Evolutionary conservation across 2,797 vertebrate genomes (phyloP), one percentile per base, ranked within the genome.

Genomic region (Esox masquinongy): DNA sequence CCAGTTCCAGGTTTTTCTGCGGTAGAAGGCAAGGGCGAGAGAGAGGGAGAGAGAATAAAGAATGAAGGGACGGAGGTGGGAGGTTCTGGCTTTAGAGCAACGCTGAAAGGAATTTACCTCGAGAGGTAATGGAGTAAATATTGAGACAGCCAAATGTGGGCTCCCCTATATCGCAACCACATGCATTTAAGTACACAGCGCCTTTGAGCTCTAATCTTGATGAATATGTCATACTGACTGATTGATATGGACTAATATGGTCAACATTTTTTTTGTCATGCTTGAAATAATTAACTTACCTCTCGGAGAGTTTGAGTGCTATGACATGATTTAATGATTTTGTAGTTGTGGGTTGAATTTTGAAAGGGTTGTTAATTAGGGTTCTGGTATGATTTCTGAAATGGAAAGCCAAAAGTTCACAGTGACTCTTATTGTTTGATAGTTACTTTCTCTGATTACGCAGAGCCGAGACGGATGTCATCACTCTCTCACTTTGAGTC

Each of bases 401-500:
- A 61, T 61, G 56, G 22, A 61, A 24, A 61, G 56, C 56, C 11
- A 61, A 9, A 61, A 61, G 22, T 61, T 61, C 56, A 61, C 11
- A 24, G 22, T 24, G 56, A 26, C 24, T 24, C 5, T 11, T 26
- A 16, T 70, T 29, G 17, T 47, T 34, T 56, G 19, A 49, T 56
- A 59, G 43, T 39, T 49, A 61, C 78, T 79, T 74, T 76, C 67
- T 68, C 36, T 74, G 61, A 74, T 74, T 74, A 67, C 74, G 73
- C 50, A 49, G 74, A 76, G 69, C 53, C 56, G 75, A 74, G 64
- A 77, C 78, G 72, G 74, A 76, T 74, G 77, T 29, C 71, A 47
- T 47, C 43, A 47, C 71, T 75, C 67, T 51, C 8, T 36, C 43
- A 56, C 74, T 43, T 31, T 68, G 53, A 77, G 74, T 66, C 24